These are phyloP conservation scores for Peromyscus aztecus DNA, from an alignment of 2,797 vertebrate species.

Conservation along the genomic window DNA sequence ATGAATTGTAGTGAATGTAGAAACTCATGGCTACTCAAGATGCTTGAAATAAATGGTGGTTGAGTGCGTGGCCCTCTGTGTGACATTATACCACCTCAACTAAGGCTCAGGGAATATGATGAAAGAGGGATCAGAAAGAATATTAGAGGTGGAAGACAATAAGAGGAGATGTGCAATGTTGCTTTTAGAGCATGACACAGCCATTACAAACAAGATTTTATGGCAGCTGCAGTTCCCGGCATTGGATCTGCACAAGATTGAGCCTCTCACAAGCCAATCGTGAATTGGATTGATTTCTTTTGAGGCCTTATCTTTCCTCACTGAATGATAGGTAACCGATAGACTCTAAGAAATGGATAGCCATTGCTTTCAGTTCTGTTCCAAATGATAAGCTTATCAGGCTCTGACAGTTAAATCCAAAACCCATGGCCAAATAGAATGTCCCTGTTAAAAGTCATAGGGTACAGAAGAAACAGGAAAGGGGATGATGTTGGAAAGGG, in stretches of 20 bases:
- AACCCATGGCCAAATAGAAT: not conserved
- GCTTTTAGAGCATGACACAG: not conserved
- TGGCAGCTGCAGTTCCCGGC: not conserved
- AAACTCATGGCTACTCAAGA: not conserved
- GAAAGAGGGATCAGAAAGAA: not conserved
- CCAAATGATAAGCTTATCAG: not conserved
- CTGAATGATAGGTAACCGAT: not conserved
- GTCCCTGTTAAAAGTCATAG: not conserved
- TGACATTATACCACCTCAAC: not conserved
- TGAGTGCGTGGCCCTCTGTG: not conserved
- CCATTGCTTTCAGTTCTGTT: not conserved
- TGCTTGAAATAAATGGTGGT: not conserved
- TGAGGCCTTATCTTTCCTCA: not conserved
- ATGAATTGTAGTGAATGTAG: not conserved
- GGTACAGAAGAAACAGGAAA: not conserved
- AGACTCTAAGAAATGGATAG: not conserved
- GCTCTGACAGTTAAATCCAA: not conserved
- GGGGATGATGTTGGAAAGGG: not conserved
- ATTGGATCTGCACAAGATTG: not conserved
- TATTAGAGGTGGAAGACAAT: not conserved
- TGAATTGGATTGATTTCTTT: not conserved
- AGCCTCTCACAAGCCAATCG: not conserved
- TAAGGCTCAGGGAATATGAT: not conserved
- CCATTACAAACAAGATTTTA: not conserved
- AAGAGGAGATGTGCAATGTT: not conserved